phyloP scores from a whole-genome alignment of 2,797 vertebrate species.

The Simalia tracyae region DNA sequence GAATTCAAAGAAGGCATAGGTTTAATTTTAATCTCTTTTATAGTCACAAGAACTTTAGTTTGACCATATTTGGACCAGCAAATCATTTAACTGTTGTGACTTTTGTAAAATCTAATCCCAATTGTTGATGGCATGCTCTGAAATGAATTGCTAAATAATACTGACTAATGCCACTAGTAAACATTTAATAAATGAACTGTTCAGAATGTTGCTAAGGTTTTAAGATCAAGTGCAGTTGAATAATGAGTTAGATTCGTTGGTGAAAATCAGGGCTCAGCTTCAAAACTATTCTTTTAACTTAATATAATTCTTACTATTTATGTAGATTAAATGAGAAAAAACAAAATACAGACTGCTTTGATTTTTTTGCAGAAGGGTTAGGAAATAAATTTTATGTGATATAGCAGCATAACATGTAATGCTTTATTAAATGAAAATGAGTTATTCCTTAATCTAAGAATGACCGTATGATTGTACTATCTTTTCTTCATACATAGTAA shows the following conservation, averaged over 20 bases:
- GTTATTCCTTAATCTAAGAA: neutral
- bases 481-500: neutral
- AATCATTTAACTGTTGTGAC: neutral
- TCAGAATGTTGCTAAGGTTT: neutral
- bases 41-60: neutral
- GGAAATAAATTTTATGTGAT: neutral
- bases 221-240: neutral
- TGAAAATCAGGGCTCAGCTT: neutral
- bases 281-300: neutral
- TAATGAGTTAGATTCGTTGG: neutral
- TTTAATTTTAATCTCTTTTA: neutral
- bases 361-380: neutral
- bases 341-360: neutral
- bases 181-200: neutral
- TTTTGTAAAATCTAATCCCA: neutral
- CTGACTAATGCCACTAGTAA: neutral
- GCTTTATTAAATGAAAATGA: neutral
- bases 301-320: neutral
- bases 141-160: neutral
- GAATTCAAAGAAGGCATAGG: neutral
- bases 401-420: neutral
- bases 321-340: neutral
- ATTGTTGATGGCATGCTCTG: neutral
- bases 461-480: neutral
- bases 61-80: neutral